phyloP scores from a whole-genome alignment of 2,888 invertebrate species.

The Lasioglossum marginatum region DNA sequence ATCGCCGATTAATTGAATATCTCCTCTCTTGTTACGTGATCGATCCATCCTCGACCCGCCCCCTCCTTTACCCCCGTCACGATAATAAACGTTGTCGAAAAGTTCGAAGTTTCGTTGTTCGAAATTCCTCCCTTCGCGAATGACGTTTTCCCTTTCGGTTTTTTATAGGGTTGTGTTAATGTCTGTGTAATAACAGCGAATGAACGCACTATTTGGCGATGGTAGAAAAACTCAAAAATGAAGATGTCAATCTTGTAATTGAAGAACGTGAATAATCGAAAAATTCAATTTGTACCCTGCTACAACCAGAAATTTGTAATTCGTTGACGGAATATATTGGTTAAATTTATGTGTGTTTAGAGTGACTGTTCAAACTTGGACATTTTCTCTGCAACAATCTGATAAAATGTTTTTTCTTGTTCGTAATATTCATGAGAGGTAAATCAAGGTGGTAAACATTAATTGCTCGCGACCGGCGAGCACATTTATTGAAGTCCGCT shows the following conservation, averaged over 20 bases:
- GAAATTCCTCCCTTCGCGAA: background rate
- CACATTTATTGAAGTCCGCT: background rate
- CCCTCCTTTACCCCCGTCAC: background rate
- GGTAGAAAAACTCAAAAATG: too few relatives aligned
- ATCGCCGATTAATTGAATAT: constrained; percentile 70
- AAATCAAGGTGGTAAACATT: background rate
- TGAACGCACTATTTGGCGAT: too few relatives aligned
- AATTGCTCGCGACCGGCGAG: background rate
- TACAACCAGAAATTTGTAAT: too few relatives aligned
- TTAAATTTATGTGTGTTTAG: background rate
- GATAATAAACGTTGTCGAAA: background rate
- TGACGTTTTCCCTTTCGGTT: background rate
- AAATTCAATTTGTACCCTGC: too few relatives aligned
- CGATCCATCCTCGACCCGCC: constrained; percentile 16
- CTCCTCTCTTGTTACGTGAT: constrained; percentile 34
- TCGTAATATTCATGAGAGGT: too few relatives aligned
- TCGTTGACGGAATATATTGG: too few relatives aligned
- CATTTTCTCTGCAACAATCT: background rate
- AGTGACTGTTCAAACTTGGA: background rate
- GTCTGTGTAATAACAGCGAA: too few relatives aligned
- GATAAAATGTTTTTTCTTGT: background rate
- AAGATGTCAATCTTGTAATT: too few relatives aligned
- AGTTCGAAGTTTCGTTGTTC: too few relatives aligned
- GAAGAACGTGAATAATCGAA: too few relatives aligned
- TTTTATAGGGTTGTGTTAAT: background rate